Percentiles rank a stretch among this genome's conserved stretches.
Evolutionary conservation across 1,140 invertebrate genomes (phyloP).

Genomic region (Xylocopa sonorina): DNA sequence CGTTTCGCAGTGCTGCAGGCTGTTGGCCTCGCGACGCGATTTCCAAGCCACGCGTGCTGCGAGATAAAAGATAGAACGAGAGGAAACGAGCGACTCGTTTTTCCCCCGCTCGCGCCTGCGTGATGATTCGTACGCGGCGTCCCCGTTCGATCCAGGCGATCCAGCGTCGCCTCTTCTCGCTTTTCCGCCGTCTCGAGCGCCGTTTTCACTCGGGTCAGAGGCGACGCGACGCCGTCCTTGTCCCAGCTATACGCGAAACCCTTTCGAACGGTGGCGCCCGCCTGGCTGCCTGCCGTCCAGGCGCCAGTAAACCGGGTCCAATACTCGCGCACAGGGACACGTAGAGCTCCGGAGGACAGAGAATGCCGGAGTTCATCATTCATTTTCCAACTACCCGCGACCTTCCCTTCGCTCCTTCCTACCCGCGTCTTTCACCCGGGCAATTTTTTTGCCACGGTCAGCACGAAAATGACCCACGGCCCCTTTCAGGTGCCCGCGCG

Average conservation of each 20-base stretch:
- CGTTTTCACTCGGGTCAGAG: conserved; percentile 45
- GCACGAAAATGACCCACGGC: conserved; percentile 28
- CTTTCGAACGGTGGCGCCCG: conserved; percentile 79
- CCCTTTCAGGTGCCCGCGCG: not conserved
- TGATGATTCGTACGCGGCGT: too few species aligned
- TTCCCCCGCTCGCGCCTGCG: conserved; percentile 46
- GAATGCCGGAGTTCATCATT: conserved; percentile 52
- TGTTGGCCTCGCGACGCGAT: conserved; percentile 45
- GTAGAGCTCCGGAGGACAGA: conserved; percentile 12
- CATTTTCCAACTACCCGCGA: conserved; percentile 56
- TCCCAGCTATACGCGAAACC: conserved; percentile 71
- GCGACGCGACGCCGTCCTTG: conserved; percentile 55
- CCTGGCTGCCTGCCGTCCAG: conserved; percentile 81
- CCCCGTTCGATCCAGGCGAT: not conserved
- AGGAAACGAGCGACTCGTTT: not conserved
- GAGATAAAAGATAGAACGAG: not conserved
- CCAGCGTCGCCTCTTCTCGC: conserved; percentile 15
- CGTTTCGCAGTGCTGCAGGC: conserved; percentile 60
- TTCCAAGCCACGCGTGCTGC: conserved; percentile 16
- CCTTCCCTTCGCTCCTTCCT: conserved; percentile 2
- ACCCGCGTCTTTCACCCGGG: not conserved
- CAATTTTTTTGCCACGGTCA: not conserved
- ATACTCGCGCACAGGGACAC: conserved; percentile 53
- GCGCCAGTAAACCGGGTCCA: conserved; percentile 78
- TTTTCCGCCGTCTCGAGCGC: conserved; percentile 34